These are phyloP conservation scores for Andrena flavipes DNA, from an alignment of 2,888 invertebrate species.

Conservation along the genomic window DNA sequence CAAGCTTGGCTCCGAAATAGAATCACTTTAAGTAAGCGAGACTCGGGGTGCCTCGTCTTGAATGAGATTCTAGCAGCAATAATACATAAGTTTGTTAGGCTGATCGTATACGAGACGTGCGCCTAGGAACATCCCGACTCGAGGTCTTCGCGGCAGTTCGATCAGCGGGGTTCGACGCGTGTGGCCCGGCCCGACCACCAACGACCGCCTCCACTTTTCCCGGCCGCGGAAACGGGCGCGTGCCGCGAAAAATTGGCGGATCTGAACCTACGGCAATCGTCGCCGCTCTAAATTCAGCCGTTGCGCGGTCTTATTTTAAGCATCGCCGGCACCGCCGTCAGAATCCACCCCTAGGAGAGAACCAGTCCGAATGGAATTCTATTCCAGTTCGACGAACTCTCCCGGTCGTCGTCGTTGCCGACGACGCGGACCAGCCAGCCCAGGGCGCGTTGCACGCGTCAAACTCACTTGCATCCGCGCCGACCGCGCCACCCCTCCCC, in stretches of 20 bases:
- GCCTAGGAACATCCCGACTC: no score
- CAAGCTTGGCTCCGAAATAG: neutral
- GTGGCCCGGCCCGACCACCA: constrained; percentile 20
- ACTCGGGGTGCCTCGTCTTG: neutral
- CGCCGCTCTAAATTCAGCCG: constrained; percentile 53
- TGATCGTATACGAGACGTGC: no score
- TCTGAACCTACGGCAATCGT: constrained; percentile 61
- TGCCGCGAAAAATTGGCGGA: constrained; percentile 43
- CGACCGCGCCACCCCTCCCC: neutral
- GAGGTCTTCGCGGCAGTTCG: no score
- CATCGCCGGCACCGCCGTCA: constrained; percentile 41
- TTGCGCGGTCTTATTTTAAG: constrained; percentile 55
- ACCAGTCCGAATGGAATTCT: constrained; percentile 63
- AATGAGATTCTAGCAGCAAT: no score
- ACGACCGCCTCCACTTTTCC: constrained; percentile 3
- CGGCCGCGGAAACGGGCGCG: neutral
- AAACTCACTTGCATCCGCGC: constrained; percentile 51
- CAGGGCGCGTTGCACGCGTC: constrained; percentile 52
- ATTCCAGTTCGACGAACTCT: constrained; percentile 66
- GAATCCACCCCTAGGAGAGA: constrained; percentile 57
- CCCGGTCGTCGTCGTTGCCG: constrained; percentile 32
- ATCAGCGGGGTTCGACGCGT: constrained; percentile 23
- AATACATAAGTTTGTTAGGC: no score
- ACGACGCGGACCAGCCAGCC: constrained; percentile 35
- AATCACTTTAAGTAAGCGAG: neutral